These are phyloP conservation scores for Nothobranchius kuhntae DNA, from an alignment of 2,113 vertebrate species.

Conservation along the genomic window DNA sequence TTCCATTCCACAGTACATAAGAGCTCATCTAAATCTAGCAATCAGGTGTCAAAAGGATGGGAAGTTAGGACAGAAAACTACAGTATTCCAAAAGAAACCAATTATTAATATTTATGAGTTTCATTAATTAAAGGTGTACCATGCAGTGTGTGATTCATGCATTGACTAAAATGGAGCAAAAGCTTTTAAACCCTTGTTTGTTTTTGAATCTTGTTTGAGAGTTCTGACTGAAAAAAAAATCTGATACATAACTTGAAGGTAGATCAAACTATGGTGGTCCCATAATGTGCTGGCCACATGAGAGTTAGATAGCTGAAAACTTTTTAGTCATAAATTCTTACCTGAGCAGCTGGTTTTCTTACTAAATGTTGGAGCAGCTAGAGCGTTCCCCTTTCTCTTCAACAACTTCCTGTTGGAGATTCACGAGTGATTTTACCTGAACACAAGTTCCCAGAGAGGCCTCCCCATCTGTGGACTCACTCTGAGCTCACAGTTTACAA, in stretches of 20 bases:
- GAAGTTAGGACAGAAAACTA: not conserved
- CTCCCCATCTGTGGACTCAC: not conserved
- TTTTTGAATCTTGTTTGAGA: not conserved
- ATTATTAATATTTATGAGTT: no score
- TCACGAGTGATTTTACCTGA: conserved; percentile 19
- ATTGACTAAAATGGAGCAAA: no score
- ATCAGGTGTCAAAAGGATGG: not conserved
- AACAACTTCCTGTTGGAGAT: conserved; percentile 6
- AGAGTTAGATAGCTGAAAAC: not conserved
- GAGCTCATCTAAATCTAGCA: no score
- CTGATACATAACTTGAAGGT: no score
- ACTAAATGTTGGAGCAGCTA: not conserved
- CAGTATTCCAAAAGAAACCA: not conserved
- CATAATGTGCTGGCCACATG: not conserved
- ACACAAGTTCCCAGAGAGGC: not conserved
- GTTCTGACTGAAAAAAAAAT: not conserved
- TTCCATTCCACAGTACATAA: no score
- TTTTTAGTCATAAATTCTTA: not conserved
- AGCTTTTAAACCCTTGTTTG: not conserved
- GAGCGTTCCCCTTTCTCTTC: conserved; percentile 11
- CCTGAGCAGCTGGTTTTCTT: conserved; percentile 22
- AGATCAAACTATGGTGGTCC: no score
- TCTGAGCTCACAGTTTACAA: conserved; percentile 33
- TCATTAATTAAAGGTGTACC: no score
- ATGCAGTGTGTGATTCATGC: no score